These are phyloP conservation scores for Tanaodytes sp. DNA, from an alignment of 2,888 invertebrate species.

Conservation along the genomic window DNA sequence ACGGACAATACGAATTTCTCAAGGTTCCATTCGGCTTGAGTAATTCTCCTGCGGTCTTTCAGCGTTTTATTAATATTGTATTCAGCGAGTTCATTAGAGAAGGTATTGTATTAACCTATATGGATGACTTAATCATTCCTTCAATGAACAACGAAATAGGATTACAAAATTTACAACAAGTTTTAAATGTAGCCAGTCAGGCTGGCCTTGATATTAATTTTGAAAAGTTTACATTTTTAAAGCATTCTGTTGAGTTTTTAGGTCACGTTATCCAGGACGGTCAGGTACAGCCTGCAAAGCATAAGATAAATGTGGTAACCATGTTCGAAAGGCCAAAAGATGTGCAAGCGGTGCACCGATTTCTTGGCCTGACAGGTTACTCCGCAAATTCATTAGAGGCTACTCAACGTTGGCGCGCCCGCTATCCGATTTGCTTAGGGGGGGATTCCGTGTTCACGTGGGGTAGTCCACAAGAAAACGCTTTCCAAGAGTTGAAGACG, in stretches of 20 bases:
- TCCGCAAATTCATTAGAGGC: not conserved
- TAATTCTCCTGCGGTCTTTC: not conserved
- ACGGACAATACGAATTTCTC: not conserved
- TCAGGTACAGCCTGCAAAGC: not conserved
- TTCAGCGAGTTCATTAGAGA: not conserved
- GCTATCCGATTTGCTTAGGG: not conserved
- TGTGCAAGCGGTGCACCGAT: not conserved
- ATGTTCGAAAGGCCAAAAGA: not conserved
- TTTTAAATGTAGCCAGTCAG: not conserved
- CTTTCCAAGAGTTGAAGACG: not conserved
- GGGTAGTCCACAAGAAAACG: not conserved
- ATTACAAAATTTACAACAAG: not conserved
- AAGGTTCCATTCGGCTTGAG: not conserved
- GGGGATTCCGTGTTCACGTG: not conserved
- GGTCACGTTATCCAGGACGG: not conserved
- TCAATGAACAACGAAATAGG: not conserved
- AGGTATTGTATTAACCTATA: not conserved
- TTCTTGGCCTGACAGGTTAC: not conserved
- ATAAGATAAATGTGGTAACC: not conserved
- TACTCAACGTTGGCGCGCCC: not conserved
- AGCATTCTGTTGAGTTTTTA: not conserved
- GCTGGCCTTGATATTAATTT: not conserved
- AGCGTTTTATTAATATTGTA: not conserved
- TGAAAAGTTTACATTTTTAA: not conserved
- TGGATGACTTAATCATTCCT: conserved; percentile 2